A percentile compares a stretch with the other conserved stretches of the same genome.
phyloP scores from a whole-genome alignment of 2,797 vertebrate genomes.

The Luscinia megarhynchos region DNA sequence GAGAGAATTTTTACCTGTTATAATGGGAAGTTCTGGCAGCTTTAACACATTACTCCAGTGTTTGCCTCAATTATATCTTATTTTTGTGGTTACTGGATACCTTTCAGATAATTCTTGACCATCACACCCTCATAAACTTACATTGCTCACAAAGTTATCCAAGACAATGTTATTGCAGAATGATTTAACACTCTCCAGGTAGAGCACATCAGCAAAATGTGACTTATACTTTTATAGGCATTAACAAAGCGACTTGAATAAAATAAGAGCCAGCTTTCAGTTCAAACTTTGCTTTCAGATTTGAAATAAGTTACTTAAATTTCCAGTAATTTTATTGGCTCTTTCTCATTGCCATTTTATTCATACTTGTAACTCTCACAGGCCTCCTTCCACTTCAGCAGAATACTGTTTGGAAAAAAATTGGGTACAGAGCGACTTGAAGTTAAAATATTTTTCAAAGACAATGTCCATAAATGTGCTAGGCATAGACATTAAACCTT shows the following conservation, averaged over 20 bases:
- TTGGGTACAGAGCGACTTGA: not conserved
- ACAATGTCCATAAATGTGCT: not conserved
- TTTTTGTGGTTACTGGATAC: slow-evolving; percentile 63
- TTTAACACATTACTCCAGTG: slow-evolving; percentile 20
- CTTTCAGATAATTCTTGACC: slow-evolving; percentile 66
- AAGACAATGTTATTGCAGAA: slow-evolving; percentile 26
- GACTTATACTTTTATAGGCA: slow-evolving; percentile 1
- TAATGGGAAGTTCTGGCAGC: slow-evolving; percentile 54
- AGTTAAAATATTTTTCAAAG: not conserved
- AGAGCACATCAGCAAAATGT: not conserved
- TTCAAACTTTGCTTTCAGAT: not conserved
- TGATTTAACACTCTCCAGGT: slow-evolving; percentile 37
- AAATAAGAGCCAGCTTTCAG: not conserved
- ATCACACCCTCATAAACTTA: slow-evolving; percentile 45
- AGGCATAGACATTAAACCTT: not conserved
- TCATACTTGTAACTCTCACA: not conserved
- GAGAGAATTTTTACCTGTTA: slow-evolving; percentile 49
- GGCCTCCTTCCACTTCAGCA: not conserved
- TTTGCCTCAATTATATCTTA: slow-evolving; percentile 61
- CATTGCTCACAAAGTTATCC: slow-evolving; percentile 45
- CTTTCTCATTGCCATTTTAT: not conserved
- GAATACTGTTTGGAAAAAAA: not conserved
- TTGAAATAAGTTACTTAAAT: not conserved
- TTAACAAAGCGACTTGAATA: not conserved
- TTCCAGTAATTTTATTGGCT: not conserved